Evolutionary conservation across 2,797 vertebrate genomes (phyloP), one percentile per base, ranked within the genome.

Genomic region (Artibeus lituratus): DNA sequence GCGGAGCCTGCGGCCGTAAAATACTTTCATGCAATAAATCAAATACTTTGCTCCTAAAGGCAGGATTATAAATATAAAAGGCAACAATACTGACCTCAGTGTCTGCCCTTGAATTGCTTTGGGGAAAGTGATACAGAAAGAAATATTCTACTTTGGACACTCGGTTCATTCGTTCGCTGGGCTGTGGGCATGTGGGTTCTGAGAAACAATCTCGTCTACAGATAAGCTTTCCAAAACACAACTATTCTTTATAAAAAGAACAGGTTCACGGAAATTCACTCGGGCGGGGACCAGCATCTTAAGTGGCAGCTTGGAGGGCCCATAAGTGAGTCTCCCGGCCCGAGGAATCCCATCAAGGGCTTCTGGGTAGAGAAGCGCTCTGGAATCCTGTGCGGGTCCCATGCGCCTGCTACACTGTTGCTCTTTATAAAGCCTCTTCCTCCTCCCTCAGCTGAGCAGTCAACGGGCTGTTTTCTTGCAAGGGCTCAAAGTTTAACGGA

Each of bases 11-110:
- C 97, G 89, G 91, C 97, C 96, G 88, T 98, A 98, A 98, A 98
- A 98, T 98, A 98, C 97, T 96, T 98, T 98, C 84, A 91, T 97
- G 96, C 96, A 98, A 95, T 98, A 98, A 98, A 98, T 98, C 98
- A 98, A 98, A 98, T 92, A 87, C 84, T 97, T 91, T 97, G 95
- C 96, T 98, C 96, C 98, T 98, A 98, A 98, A 98, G 98, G 95
- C 97, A 80, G 96, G 98, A 97, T 98, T 98, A 98, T 97, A 98
- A 98, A 98, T 98, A 97, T 98, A 97, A 97, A 97, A 93, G 93
- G 96, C 95, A 94, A 97, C 84, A 94, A 95, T 94, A 89, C 86
- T 95, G 92, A 96, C 96, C 97, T 97, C 97, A 91, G 96, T 97
- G 88, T 97, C 98, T 97, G 73, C 89, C 55, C 93, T 95, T 2